Conservation (phyloP, 2,113 vertebrate genomes). For the Physeter macrocephalus region DNA sequence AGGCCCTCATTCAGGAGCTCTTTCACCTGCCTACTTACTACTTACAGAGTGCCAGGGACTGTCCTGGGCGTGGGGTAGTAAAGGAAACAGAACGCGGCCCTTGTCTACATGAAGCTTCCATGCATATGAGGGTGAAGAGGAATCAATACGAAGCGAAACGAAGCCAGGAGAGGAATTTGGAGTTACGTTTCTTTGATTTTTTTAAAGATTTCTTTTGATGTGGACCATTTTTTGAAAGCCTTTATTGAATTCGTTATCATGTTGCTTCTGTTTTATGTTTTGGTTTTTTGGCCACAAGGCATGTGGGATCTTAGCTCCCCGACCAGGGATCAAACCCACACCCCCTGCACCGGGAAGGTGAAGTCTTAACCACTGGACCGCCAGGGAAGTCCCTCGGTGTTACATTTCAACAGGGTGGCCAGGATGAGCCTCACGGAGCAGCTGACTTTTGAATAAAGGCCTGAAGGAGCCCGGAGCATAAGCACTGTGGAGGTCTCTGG, state of each 20-base stretch:
- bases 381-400: too few species aligned
- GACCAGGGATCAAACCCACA: too few species aligned
- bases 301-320: too few species aligned
- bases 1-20: rapidly evolving
- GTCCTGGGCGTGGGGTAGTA: rapidly evolving
- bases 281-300: too few species aligned
- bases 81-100: rapidly evolving
- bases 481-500: not conserved
- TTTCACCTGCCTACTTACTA: rapidly evolving
- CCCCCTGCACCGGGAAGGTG: too few species aligned
- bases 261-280: too few species aligned
- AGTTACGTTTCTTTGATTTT: too few species aligned
- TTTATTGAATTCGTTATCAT: too few species aligned
- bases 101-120: rapidly evolving
- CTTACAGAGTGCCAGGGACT: not conserved
- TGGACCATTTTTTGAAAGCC: too few species aligned
- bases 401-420: rapidly evolving
- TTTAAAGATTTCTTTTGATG: too few species aligned
- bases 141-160: rapidly evolving
- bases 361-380: too few species aligned
- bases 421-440: rapidly evolving
- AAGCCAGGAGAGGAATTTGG: not conserved
- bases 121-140: rapidly evolving
- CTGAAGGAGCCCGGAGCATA: not conserved
- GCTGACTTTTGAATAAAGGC: not conserved